A percentile compares a stretch with the other conserved stretches of the same genome.
Evolutionary conservation across 2,888 invertebrate genomes (phyloP).

Genomic region (Xestobium rufovillosum): DNA sequence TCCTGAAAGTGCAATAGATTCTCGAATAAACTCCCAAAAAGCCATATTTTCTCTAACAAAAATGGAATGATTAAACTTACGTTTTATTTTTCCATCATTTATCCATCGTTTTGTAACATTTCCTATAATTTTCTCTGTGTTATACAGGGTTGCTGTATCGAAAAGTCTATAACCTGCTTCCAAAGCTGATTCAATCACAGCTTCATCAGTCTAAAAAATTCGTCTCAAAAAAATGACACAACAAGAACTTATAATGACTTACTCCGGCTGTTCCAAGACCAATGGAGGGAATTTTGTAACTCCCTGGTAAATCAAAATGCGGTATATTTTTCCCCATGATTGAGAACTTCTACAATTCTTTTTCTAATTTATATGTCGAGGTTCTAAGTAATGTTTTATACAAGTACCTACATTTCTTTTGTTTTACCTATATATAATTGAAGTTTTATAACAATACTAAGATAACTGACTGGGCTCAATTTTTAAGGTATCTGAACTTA

Average conservation of each 20-base stretch:
- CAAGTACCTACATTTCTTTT: too few species aligned
- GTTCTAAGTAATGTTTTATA: too few species aligned
- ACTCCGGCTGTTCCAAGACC: conserved; percentile 80
- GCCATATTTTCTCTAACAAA: background rate
- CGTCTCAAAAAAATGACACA: conserved; percentile 8
- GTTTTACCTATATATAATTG: too few species aligned
- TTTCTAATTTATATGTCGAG: too few species aligned
- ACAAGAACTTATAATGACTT: too few species aligned
- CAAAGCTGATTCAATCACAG: conserved; percentile 62
- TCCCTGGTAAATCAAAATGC: too few species aligned
- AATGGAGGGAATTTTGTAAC: conserved; percentile 60
- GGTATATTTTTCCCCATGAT: too few species aligned
- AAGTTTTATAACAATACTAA: too few species aligned
- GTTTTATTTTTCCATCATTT: conserved; percentile 48
- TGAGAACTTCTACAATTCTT: too few species aligned
- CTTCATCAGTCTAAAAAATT: conserved; percentile 56
- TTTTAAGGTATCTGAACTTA: too few species aligned
- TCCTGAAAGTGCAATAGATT: too few species aligned
- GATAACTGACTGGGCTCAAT: too few species aligned
- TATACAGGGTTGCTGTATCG: conserved; percentile 71
- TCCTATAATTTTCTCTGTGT: conserved; percentile 70
- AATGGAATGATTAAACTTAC: conserved; percentile 27
- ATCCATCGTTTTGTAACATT: conserved; percentile 65
- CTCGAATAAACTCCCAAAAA: background rate
- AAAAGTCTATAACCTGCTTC: conserved; percentile 76